Base-by-base conservation (phyloP, 2,888 invertebrate genomes). In the Nomada ruficornis region DNA sequence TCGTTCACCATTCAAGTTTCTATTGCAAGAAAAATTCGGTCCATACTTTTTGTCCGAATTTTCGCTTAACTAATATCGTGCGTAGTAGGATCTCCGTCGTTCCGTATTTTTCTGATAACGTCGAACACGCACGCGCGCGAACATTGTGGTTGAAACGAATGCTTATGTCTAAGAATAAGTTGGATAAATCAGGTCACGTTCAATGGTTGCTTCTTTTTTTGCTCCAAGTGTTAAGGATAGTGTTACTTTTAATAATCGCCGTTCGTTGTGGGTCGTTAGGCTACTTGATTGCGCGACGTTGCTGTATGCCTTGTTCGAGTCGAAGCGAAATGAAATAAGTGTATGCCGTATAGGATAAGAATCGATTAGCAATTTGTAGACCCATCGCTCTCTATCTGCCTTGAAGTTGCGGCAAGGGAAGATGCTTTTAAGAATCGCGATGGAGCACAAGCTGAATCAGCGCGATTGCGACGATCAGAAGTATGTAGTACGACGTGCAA, bases 171-270 rank as follows among this genome's bases (percentile, higher is more conserved):
- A 84, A 84, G 84, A 86, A 88, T 88, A 88, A 74, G 63, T 23
- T 50, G 54, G 63, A 64, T 63, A 68, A 88, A 89, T 74, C 89
- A 65, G 88, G 88, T 89, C 88, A 88, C 88, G 89, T 88, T 88
- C 89, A 88, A 82, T 88, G 88, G 72, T 89, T 87, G 70, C 77
- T 55, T 29, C 76, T 64, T 64, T 68, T 85, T 79, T 68, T 89
- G 72, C 65, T 23, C 62, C 52, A 29, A 47, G 29, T 26, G 72
- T 62, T 62, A 44, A 52, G 62, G 55, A 29, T 20, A 47, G 47
- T 29, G 59, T 13, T 9, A 10, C 13, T n/a, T 68, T 23, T 23
- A 59, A 59, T 47, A 23, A 26, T 20, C 13, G 15, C 11, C 11
- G 11, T 15, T 26, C 1, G 5, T 23, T 0, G 36, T 26, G n/a